Conservation (phyloP, 2,888 invertebrate genomes). For the Drosophila barbarae region DNA sequence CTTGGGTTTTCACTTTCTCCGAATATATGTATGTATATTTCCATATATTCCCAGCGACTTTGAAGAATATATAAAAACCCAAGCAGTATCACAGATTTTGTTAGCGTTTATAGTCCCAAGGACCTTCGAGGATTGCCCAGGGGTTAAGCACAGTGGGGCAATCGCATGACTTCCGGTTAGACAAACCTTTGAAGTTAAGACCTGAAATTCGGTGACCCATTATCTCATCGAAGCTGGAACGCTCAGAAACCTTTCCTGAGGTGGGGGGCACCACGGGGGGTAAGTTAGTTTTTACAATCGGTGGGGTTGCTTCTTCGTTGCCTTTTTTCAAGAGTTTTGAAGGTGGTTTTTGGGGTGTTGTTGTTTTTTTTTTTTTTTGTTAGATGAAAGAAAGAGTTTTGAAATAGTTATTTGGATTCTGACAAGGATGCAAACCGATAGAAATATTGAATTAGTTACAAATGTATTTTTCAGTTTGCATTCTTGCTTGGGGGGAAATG, state of each 20-base stretch:
- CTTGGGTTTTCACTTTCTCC: constrained; percentile 4
- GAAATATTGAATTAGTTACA: background rate
- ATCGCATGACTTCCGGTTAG: constrained; percentile 1
- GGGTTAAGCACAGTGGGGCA: constrained; percentile 13
- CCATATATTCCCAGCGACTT: background rate
- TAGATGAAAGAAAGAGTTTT: constrained; percentile 5
- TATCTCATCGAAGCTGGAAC: background rate
- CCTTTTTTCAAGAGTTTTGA: background rate
- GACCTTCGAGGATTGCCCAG: constrained; percentile 4
- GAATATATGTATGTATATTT: background rate
- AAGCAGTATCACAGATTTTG: constrained; percentile 1
- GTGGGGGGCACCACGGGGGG: too few species aligned
- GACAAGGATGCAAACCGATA: background rate
- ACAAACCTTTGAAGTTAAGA: constrained; percentile 9
- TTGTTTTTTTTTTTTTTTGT: background rate
- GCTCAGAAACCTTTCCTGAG: too few species aligned
- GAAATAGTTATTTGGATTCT: background rate
- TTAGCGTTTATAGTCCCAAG: background rate
- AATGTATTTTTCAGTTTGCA: background rate
- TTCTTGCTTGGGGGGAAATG: background rate
- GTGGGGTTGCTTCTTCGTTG: background rate
- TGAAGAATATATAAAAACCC: background rate
- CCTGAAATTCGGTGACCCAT: background rate
- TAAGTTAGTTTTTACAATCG: background rate
- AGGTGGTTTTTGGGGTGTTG: background rate